phyloP scores from a whole-genome alignment of 2,797 vertebrate genomes.

The Gallinago solitaria region DNA sequence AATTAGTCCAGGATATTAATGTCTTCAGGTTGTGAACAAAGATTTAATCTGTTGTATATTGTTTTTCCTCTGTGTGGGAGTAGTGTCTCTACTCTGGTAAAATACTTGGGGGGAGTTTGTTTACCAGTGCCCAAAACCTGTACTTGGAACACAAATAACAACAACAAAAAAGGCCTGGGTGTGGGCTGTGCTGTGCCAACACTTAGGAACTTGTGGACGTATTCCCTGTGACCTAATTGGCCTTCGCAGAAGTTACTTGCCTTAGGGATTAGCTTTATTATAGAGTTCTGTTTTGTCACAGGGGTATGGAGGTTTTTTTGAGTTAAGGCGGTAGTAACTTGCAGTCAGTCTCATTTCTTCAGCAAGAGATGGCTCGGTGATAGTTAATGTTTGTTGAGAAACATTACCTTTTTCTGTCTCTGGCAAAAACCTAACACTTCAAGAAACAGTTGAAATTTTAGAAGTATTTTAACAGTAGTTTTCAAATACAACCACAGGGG shows the following conservation, averaged over 20 bases:
- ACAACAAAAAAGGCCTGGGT: not conserved
- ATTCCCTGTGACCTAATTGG: not conserved
- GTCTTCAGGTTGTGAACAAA: not conserved
- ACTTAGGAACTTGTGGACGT: not conserved
- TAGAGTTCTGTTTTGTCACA: not conserved
- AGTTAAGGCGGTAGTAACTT: not conserved
- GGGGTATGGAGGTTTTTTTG: not conserved
- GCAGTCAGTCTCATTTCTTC: not conserved
- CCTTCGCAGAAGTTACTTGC: not conserved
- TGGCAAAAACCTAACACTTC: not conserved
- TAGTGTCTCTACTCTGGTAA: not conserved
- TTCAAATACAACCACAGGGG: not conserved
- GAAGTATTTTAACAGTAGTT: not conserved
- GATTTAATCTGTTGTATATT: not conserved
- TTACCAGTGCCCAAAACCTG: not conserved
- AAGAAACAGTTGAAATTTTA: not conserved
- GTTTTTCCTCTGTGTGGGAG: not conserved
- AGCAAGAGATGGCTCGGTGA: not conserved
- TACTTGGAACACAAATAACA: not conserved
- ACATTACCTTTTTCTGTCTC: not conserved
- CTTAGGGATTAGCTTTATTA: not conserved
- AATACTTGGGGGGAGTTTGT: not conserved
- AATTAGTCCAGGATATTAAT: not conserved
- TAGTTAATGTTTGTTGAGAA: not conserved
- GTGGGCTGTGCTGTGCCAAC: not conserved